These are phyloP conservation scores for Bambusicola thoracicus DNA, from an alignment of 2,113 vertebrate genomes.

Conservation along the genomic window DNA sequence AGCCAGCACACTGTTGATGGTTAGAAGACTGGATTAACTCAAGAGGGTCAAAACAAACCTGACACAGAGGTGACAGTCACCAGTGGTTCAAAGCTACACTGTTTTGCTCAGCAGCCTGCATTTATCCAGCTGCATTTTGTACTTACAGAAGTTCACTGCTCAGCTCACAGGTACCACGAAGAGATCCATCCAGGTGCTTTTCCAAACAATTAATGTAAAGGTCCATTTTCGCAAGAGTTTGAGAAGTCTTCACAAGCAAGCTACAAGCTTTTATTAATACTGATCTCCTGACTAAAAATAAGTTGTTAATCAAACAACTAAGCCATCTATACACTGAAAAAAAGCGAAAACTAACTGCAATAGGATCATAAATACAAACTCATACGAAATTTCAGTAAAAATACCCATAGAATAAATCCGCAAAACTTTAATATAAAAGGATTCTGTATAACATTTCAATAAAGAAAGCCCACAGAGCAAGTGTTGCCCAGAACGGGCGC, in stretches of 20 bases:
- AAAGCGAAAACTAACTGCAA: conserved; percentile 41
- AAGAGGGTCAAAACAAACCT: background rate
- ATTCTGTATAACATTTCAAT: background rate
- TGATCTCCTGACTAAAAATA: too few species aligned
- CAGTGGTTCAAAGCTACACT: background rate
- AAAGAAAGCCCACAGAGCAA: background rate
- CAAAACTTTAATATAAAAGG: conserved; percentile 9
- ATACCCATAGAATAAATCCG: background rate
- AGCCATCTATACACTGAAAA: background rate
- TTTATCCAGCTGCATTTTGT: background rate
- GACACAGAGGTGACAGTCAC: background rate
- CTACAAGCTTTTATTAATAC: background rate
- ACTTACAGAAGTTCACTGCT: background rate
- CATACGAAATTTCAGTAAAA: conserved; percentile 59
- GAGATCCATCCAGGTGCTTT: background rate
- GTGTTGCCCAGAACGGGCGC: background rate
- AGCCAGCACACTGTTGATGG: background rate
- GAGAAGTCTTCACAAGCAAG: background rate
- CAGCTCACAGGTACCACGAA: background rate
- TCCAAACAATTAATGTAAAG: background rate
- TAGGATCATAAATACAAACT: conserved; percentile 47
- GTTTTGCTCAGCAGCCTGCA: background rate
- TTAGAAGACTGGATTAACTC: background rate
- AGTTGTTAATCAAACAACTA: background rate
- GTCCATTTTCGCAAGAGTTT: background rate